phyloP scores from a whole-genome alignment of 2,113 vertebrate genomes.

The Notarius lentiginosus region DNA sequence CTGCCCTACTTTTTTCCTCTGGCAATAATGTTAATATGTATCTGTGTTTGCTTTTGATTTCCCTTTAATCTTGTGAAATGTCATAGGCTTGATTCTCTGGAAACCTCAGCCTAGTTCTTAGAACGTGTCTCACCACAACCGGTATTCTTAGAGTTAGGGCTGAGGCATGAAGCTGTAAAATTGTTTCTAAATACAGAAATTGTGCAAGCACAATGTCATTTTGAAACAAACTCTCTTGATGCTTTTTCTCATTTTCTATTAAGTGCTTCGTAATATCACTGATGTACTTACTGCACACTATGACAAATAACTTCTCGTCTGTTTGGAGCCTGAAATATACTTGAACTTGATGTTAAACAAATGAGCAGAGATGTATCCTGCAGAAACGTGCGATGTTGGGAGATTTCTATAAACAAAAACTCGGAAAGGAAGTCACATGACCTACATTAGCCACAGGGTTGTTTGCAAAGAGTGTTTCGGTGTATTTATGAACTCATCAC shows the following conservation, averaged over 20 bases:
- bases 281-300: background rate
- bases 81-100: conserved; percentile 46
- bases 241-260: background rate
- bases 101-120: conserved; percentile 58
- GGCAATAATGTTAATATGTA: background rate
- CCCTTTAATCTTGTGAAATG: conserved; percentile 54
- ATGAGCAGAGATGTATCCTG: background rate
- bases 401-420: background rate
- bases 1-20: conserved; percentile 18
- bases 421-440: conserved; percentile 19
- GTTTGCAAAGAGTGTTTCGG: background rate
- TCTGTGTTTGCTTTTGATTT: conserved; percentile 46
- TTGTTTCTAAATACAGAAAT: conserved; percentile 39
- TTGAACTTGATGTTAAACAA: background rate
- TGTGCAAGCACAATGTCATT: conserved; percentile 17
- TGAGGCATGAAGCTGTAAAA: conserved; percentile 28
- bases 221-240: background rate
- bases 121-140: conserved; percentile 59
- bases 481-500: background rate
- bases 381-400: background rate
- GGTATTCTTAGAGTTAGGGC: conserved; percentile 56
- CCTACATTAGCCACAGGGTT: background rate
- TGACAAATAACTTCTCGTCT: background rate
- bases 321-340: background rate
- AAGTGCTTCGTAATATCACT: background rate